phyloP scores from a whole-genome alignment of 2,797 vertebrate species.

The Malurus splendens region DNA sequence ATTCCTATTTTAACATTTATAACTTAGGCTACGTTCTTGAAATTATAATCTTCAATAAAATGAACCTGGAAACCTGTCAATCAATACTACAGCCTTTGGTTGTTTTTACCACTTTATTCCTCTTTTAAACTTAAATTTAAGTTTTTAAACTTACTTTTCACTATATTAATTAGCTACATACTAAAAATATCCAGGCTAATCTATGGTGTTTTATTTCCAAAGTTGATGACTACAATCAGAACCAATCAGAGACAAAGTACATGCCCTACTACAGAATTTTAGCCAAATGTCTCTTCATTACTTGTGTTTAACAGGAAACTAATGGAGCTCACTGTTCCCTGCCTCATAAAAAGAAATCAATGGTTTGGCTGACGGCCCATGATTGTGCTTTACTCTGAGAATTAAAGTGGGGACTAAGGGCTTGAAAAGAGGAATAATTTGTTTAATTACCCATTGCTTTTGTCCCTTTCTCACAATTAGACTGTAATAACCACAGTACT shows the following conservation, averaged over 20 bases:
- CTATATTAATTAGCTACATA: not conserved
- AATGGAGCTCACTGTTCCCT: not conserved
- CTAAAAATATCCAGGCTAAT: not conserved
- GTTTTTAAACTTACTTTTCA: not conserved
- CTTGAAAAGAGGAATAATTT: constrained; percentile 4
- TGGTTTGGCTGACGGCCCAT: not conserved
- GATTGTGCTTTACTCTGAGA: not conserved
- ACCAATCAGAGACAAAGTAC: not conserved
- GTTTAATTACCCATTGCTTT: constrained; percentile 36
- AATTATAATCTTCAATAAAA: not conserved
- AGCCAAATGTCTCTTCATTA: not conserved
- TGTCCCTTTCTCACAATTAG: not conserved
- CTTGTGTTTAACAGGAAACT: constrained; percentile 24
- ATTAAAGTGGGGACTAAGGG: not conserved
- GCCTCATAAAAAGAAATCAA: not conserved
- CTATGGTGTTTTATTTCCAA: not conserved
- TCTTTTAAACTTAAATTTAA: not conserved
- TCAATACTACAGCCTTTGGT: not conserved
- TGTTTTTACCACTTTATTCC: not conserved
- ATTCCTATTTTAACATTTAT: not conserved
- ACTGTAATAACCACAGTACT: not conserved
- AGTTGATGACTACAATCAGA: not conserved
- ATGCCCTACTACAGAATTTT: not conserved
- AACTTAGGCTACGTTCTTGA: not conserved
- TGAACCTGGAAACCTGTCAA: not conserved